phyloP scores from a whole-genome alignment of 2,797 vertebrate genomes.

The Poeciliopsis gracilis region DNA sequence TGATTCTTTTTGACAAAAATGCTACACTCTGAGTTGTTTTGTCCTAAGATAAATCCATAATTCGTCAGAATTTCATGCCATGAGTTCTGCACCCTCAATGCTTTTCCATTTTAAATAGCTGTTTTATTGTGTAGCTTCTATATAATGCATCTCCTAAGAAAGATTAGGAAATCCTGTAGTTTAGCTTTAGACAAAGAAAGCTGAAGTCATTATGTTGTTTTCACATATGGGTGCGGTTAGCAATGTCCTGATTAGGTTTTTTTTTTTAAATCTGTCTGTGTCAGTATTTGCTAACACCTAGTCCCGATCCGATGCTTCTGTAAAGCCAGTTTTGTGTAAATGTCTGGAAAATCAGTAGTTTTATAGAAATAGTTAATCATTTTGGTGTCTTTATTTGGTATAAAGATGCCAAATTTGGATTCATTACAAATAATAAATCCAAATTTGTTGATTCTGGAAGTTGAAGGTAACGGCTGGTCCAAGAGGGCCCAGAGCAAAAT shows the following conservation, averaged over 20 bases:
- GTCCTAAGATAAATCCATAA: not conserved
- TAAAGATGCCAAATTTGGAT: not conserved
- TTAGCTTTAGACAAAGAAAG: not conserved
- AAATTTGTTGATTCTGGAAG: not conserved
- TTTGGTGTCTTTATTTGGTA: not conserved
- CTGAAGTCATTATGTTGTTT: not conserved
- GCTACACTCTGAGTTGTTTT: not conserved
- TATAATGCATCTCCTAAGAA: not conserved
- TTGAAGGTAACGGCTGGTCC: not conserved
- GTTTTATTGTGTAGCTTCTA: not conserved
- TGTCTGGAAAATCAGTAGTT: not conserved
- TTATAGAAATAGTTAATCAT: not conserved
- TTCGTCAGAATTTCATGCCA: not conserved
- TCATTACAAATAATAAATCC: not conserved
- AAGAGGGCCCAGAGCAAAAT: not conserved
- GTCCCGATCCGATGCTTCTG: not conserved
- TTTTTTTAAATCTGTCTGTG: not conserved
- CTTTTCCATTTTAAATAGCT: not conserved
- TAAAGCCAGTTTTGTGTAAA: not conserved
- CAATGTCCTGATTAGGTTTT: not conserved
- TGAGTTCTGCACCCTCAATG: not conserved
- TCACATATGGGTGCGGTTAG: not conserved
- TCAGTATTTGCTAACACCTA: not conserved
- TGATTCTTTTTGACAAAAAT: not conserved
- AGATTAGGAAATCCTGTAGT: not conserved